Evolutionary conservation across 64 coral and sea anemone genomes (phyloP).

Genomic region (Montipora efflorescens): DNA sequence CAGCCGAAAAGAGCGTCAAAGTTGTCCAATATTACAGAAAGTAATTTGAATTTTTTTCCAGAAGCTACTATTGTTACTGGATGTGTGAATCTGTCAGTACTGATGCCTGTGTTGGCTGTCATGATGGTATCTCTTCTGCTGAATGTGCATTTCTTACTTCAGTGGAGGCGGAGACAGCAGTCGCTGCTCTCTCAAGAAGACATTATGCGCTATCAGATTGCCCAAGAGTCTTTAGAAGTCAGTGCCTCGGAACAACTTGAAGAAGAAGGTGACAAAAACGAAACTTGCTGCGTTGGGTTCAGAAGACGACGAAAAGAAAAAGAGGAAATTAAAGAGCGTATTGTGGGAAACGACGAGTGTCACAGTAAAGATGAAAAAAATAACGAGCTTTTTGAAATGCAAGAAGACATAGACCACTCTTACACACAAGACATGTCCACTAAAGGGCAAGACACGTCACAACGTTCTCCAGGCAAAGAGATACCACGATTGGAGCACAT

Average conservation of each 20-base stretch:
- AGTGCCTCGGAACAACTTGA: not conserved
- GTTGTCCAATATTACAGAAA: not conserved
- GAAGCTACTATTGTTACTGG: not conserved
- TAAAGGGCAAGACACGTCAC: not conserved
- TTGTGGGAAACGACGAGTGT: not conserved
- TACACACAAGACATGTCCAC: not conserved
- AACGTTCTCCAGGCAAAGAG: not conserved
- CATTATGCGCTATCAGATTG: not conserved
- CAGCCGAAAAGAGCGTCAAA: too few species aligned
- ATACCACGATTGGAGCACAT: slow-evolving; percentile 15
- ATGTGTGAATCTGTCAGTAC: not conserved
- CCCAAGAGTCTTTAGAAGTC: not conserved
- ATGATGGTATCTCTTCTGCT: not conserved
- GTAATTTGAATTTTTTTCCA: not conserved
- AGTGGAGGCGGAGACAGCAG: not conserved
- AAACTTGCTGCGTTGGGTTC: not conserved
- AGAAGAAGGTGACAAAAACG: not conserved
- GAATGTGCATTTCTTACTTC: slow-evolving; percentile 27
- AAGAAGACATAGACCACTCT: not conserved
- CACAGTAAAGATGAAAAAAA: not conserved
- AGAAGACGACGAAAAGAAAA: not conserved
- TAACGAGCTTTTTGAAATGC: slow-evolving; percentile 6
- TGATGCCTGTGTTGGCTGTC: slow-evolving; percentile 15
- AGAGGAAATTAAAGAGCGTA: not conserved
- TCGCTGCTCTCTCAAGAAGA: slow-evolving; percentile 9